Evolutionary conservation across 2,113 vertebrate genomes (phyloP).

Genomic region (Callospermophilus lateralis): DNA sequence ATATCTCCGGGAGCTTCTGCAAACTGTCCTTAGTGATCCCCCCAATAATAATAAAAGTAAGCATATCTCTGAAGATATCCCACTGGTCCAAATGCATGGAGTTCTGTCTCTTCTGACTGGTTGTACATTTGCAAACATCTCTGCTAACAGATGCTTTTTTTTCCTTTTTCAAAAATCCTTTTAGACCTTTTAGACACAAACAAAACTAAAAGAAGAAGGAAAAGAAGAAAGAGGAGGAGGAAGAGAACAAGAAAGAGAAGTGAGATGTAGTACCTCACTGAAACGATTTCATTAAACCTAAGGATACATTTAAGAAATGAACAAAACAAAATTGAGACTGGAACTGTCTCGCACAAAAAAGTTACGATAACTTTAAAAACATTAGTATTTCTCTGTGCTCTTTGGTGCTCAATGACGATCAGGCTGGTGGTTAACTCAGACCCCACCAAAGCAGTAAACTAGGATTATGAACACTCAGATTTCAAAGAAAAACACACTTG

Average conservation of each 20-base stretch:
- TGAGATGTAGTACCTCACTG: neutral
- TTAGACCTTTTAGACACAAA: neutral
- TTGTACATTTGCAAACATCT: slow-evolving; percentile 1
- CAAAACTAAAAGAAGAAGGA: neutral
- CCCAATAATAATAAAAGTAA: neutral
- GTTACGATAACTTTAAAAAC: slow-evolving; percentile 15
- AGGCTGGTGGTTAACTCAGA: slow-evolving; percentile 67
- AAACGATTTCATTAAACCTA: slow-evolving; percentile 36
- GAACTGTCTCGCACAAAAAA: slow-evolving; percentile 33
- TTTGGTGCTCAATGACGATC: slow-evolving; percentile 41
- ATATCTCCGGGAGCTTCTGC: neutral
- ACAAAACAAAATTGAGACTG: neutral
- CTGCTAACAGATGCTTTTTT: neutral
- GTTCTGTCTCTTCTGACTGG: neutral
- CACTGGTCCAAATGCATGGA: neutral
- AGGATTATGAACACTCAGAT: slow-evolving; percentile 53
- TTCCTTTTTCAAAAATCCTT: slow-evolving; percentile 47
- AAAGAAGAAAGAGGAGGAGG: neutral
- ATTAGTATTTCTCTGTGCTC: neutral
- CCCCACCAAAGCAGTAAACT: slow-evolving; percentile 69
- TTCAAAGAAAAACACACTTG: slow-evolving; percentile 70
- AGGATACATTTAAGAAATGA: neutral
- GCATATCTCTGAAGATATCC: neutral
- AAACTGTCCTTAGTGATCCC: neutral
- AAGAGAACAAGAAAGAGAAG: neutral